phyloP scores from a whole-genome alignment of 2,888 invertebrate genomes.

The Drosophila aldrichi region DNA sequence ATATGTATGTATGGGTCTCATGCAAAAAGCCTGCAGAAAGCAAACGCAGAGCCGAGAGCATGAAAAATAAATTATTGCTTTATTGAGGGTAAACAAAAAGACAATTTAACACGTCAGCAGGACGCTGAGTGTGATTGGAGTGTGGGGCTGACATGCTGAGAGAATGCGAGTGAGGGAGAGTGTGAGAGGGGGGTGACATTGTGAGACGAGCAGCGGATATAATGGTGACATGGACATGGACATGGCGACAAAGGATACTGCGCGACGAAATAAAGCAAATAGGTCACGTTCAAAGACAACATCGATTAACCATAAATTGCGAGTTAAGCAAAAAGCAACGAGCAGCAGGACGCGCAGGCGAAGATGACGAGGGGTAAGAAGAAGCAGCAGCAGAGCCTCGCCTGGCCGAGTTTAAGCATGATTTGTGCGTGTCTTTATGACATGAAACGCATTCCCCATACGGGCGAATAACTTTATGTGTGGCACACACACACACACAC shows the following conservation, averaged over 20 bases:
- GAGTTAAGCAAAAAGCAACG: conserved; percentile 81
- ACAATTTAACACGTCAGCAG: conserved; percentile 82
- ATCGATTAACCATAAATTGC: conserved; percentile 84
- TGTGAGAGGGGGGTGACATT: not conserved
- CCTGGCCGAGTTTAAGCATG: conserved; percentile 71
- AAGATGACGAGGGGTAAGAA: no score
- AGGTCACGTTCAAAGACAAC: conserved; percentile 82
- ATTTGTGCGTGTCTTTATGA: conserved; percentile 82
- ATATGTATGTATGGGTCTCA: not conserved
- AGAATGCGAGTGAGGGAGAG: not conserved
- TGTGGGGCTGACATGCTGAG: not conserved
- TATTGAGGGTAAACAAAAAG: conserved; percentile 80
- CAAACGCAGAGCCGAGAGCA: conserved; percentile 69
- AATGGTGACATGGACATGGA: conserved; percentile 46
- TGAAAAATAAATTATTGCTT: conserved; percentile 81
- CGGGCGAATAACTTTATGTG: conserved; percentile 58
- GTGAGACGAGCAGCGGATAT: conserved; percentile 33
- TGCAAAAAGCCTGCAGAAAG: conserved; percentile 30
- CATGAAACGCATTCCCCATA: conserved; percentile 66
- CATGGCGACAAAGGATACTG: conserved; percentile 44
- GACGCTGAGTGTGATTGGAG: conserved; percentile 62
- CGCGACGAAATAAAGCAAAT: conserved; percentile 76
- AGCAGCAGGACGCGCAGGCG: conserved; percentile 32
- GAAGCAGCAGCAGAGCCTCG: conserved; percentile 6
- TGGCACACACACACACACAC: not conserved